A percentile compares a stretch with the other conserved stretches of the same genome.
These are phyloP conservation scores for Myiotriccus ornatus DNA, from an alignment of 2,797 vertebrate genomes.

Conservation along the genomic window DNA sequence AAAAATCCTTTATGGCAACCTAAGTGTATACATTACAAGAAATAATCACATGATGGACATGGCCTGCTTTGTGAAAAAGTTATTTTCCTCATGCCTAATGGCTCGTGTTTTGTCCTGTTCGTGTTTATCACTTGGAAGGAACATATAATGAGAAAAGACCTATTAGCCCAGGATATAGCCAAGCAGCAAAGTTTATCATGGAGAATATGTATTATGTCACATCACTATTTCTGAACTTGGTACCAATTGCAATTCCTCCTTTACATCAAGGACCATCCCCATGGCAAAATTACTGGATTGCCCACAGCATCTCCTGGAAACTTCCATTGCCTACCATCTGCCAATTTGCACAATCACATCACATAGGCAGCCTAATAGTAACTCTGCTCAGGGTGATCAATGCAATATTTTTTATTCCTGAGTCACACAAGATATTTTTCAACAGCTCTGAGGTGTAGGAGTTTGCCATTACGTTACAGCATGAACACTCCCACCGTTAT, in stretches of 20 bases:
- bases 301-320: neutral
- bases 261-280: neutral
- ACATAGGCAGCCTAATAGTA: neutral
- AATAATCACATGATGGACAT: neutral
- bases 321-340: neutral
- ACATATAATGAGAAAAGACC: neutral
- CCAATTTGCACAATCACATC: neutral
- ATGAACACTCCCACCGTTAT: neutral
- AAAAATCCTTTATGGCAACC: neutral
- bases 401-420: neutral
- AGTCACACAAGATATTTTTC: neutral
- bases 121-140: neutral
- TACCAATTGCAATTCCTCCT: neutral
- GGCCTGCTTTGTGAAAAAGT: neutral
- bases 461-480: neutral
- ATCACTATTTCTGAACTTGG: neutral
- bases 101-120: neutral
- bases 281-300: neutral
- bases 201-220: neutral
- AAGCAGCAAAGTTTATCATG: neutral
- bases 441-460: neutral
- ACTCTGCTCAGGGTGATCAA: neutral
- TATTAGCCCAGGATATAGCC: neutral
- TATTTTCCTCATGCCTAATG: neutral
- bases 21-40: neutral